Base-by-base conservation (phyloP, 2,113 vertebrate species). In the Addax nasomaculatus region DNA sequence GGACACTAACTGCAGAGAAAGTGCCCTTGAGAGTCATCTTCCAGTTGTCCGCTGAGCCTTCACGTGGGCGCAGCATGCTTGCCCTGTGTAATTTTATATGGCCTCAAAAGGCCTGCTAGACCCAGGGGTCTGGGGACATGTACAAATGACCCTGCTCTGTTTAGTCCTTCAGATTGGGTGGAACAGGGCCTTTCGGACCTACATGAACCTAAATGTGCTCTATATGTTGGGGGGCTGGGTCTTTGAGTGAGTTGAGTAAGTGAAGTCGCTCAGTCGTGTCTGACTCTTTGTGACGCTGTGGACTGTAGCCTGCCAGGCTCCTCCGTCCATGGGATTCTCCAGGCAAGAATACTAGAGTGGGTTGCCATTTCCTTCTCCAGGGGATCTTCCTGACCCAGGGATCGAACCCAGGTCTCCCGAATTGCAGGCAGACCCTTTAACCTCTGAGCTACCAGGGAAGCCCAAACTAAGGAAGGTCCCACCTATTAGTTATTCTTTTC, bases 11-110 rank as follows among this genome's bases (percentile, higher is more conserved):
- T 73, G 7, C 30, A 15, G 9, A 76, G n/a, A 81, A 6, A 1
- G 33, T 55, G 17, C 29, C 36, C 47, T 55, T 1, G 6, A 10
- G 36, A 62, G 10, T 7, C 58, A 5, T 23, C 17, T 43, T 21
- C 5, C 5, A 8, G 85, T 4, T 85, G 36, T 25, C 83, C 51
- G 33, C 45, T 0, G 12, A 23, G 6, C 29, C 51, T 49, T 81
- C 30, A 0, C 3, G 17, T 17, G 12, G 83, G 9, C 39, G 39
- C 23, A 13, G 49, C 79, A n/a, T 0, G 1, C 19, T 51, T 53
- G 49, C 12, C 49, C 7, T 30, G 0, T 49, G 4, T 39, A 9
- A 39, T 70, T 64, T 29, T 45, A 39, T 0, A 0, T 79, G 36
- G 15, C 29, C 53, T 85, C 45, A 30, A 12, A 92, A 73, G 62